Evolutionary conservation across 2,888 invertebrate species (phyloP), one percentile per base, ranked within the genome.

Genomic region (Ornithoptera alexandrae): DNA sequence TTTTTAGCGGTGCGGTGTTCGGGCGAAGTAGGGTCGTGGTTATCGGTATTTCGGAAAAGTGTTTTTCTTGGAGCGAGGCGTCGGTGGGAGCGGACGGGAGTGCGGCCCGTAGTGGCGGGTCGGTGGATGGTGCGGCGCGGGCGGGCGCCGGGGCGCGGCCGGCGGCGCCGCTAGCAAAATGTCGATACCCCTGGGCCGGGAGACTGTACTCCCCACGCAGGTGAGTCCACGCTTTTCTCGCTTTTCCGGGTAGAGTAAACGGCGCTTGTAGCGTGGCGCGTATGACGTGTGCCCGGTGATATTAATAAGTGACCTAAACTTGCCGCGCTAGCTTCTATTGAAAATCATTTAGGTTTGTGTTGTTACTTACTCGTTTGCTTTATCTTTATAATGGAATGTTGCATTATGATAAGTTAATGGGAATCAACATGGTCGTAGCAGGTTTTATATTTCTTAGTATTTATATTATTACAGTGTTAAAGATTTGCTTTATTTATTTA

Each of bases 161-260:
- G 89, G 90, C 89, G 89, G 87, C 90, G 90, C 89, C 90, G 88
- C 87, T 90, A 81, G 88, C 88, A 84, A 91, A 89, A 93, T 93
- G 92, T 92, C 93, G 88, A 92, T 93, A 92, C 92, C 93, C 87
- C 86, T 91, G 80, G 86, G 85, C 86, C 88, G 93, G 90, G 93
- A 93, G 81, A 89, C 91, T 74, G 89, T 88, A 78, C 89, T 92
- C 83, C 89, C 92, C 79, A 86, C 92, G 76, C 92, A 92, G 92
- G 92, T 92, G 87, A 91, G 90, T 83, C 73, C 76, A 75, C 79
- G 81, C 77, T 79, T 79, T 78, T 78, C 78, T 75, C 74, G 74
- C 73, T 78, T 74, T 76, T 75, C 76, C 77, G 74, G 72, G 73
- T 71, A 72, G 71, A 68, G 71, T 69, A 42, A 65, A 39, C 64